Conservation (phyloP, 2,888 invertebrate genomes). For the Agonum fuliginosum region DNA sequence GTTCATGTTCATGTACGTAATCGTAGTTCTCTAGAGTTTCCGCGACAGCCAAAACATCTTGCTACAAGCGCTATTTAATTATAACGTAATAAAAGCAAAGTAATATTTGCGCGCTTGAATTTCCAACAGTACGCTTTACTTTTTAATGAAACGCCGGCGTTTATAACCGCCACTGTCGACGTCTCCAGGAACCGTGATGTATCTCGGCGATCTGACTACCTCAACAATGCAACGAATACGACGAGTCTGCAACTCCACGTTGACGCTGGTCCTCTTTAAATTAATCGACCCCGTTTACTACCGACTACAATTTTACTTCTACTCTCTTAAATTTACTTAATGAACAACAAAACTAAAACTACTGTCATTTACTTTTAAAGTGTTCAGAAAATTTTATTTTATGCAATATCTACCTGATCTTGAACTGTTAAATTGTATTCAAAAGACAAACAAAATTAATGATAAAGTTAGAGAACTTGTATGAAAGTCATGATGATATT, state of each 20-base stretch:
- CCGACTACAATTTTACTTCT: constrained; percentile 1
- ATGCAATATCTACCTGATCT: neutral
- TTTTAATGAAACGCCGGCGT: constrained; percentile 61
- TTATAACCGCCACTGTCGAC: constrained; percentile 47
- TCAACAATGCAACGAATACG: constrained; percentile 55
- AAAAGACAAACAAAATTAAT: no score
- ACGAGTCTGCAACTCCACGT: neutral
- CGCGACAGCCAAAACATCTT: constrained; percentile 60
- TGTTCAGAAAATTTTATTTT: neutral
- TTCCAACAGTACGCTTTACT: constrained; percentile 52
- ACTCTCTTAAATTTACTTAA: constrained; percentile 2
- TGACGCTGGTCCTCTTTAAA: neutral
- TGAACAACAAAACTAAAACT: neutral
- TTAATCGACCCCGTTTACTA: constrained; percentile 20
- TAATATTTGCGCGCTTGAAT: constrained; percentile 55
- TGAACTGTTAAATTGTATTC: no score
- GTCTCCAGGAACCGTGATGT: constrained; percentile 64
- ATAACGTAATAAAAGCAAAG: constrained; percentile 61
- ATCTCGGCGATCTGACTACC: constrained; percentile 65
- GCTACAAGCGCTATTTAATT: constrained; percentile 61
- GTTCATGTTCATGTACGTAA: constrained; percentile 40
- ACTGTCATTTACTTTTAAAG: neutral
- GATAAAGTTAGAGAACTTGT: no score
- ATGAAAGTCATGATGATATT: no score
- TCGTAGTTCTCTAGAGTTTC: constrained; percentile 55